Evolutionary conservation across 2,888 invertebrate genomes (phyloP).

Genomic region (Tromatobia lineatoria): DNA sequence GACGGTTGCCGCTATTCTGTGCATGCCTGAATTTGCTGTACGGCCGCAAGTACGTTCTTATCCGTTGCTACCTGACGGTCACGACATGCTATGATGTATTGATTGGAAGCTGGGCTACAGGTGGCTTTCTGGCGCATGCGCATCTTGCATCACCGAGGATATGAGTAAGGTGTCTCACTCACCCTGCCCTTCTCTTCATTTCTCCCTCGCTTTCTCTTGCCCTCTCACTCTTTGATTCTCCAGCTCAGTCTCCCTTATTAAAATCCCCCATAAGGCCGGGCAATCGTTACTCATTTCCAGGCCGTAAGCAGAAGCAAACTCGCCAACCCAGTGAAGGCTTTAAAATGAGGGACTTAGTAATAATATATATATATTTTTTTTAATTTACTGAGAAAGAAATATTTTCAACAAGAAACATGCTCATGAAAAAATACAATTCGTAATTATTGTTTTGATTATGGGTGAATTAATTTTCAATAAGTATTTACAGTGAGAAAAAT

Average conservation of each 20-base stretch:
- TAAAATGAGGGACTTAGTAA: not conserved
- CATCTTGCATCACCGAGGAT: conserved; percentile 71
- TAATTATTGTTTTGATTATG: no score
- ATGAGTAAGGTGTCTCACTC: conserved; percentile 79
- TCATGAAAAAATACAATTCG: no score
- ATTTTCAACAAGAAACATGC: no score
- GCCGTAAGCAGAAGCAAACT: conserved; percentile 56
- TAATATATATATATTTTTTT: no score
- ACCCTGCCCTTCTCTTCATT: conserved; percentile 30
- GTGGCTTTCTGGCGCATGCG: conserved; percentile 83
- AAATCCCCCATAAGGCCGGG: conserved; percentile 76
- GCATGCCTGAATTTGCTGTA: not conserved
- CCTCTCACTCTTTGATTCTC: conserved; percentile 36
- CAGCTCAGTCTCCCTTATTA: conserved; percentile 76
- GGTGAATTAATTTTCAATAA: no score
- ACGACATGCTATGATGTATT: conserved; percentile 82
- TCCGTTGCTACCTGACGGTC: conserved; percentile 70
- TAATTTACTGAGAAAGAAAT: no score
- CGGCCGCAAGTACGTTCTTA: conserved; percentile 43
- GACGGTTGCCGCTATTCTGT: conserved; percentile 14
- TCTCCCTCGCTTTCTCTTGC: conserved; percentile 29
- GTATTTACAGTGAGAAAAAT: no score
- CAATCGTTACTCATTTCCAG: conserved; percentile 70
- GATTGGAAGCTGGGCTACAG: conserved; percentile 85
- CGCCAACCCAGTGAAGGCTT: conserved; percentile 42